These are phyloP conservation scores for Lepidocolaptes lacrymiger DNA, from an alignment of 2,797 vertebrate genomes.

Conservation along the genomic window DNA sequence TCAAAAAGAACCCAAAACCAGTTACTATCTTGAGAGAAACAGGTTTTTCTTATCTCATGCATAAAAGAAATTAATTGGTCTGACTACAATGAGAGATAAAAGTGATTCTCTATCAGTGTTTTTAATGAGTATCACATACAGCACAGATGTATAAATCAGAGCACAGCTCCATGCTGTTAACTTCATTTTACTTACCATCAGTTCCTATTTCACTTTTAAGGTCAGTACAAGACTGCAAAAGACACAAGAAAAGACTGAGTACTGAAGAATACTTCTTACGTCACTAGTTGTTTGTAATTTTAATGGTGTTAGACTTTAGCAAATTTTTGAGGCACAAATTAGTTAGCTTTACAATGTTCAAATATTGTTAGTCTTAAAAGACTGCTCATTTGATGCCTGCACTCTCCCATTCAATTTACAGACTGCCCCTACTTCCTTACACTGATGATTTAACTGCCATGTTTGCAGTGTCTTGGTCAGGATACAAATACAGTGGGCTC, in stretches of 20 bases:
- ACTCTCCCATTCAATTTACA: slow-evolving; percentile 5
- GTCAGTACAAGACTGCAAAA: slow-evolving; percentile 47
- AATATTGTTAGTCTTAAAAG: slow-evolving; percentile 61
- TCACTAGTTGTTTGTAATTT: slow-evolving; percentile 53
- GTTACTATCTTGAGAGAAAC: background rate
- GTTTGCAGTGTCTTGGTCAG: slow-evolving; percentile 53
- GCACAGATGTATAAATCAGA: background rate
- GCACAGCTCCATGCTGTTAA: background rate
- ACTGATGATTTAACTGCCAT: slow-evolving; percentile 35
- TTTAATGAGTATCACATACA: slow-evolving; percentile 20
- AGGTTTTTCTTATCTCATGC: background rate
- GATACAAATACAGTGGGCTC: slow-evolving; percentile 60
- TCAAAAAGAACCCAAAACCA: background rate
- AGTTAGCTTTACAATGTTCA: slow-evolving; percentile 66
- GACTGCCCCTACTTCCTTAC: slow-evolving; percentile 24
- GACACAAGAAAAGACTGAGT: slow-evolving; percentile 42
- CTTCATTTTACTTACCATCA: slow-evolving; percentile 38
- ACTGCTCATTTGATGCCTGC: slow-evolving; percentile 6
- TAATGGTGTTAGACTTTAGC: slow-evolving; percentile 72
- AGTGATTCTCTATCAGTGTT: background rate
- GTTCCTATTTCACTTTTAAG: slow-evolving; percentile 60
- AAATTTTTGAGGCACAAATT: slow-evolving; percentile 55
- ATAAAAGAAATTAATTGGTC: background rate
- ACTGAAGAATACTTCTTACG: slow-evolving; percentile 55
- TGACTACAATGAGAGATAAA: slow-evolving; percentile 6